Percentiles rank a stretch among this genome's conserved stretches.
phyloP scores from a whole-genome alignment of 2,888 invertebrate genomes.

The Protonemura montana region DNA sequence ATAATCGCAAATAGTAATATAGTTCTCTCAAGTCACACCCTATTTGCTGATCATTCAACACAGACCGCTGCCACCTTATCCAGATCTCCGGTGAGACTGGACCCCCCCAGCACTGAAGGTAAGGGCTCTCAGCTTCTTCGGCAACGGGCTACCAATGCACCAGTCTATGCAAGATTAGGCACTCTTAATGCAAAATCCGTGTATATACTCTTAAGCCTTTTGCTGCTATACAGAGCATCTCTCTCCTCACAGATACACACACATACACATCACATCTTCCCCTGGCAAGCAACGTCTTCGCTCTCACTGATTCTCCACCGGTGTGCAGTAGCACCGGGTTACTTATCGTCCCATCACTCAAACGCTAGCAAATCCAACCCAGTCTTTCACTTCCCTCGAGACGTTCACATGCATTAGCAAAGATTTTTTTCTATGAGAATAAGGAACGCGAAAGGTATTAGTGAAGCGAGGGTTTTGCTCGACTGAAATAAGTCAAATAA shows the following conservation, averaged over 20 bases:
- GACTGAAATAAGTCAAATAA: slow-evolving; percentile 18
- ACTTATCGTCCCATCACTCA: slow-evolving; percentile 48
- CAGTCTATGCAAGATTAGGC: slow-evolving; percentile 46
- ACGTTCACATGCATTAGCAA: slow-evolving; percentile 45
- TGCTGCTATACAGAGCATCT: slow-evolving; percentile 22
- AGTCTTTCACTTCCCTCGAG: slow-evolving; percentile 38
- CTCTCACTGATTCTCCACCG: not conserved
- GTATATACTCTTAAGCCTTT: slow-evolving; percentile 44
- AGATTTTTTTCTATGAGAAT: slow-evolving; percentile 32
- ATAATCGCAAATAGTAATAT: too few species aligned
- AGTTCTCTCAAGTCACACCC: too few species aligned
- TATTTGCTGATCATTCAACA: too few species aligned
- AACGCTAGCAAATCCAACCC: slow-evolving; percentile 45
- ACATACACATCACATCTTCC: slow-evolving; percentile 27
- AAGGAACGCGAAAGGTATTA: slow-evolving; percentile 14
- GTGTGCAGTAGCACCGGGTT: slow-evolving; percentile 28
- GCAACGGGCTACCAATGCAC: slow-evolving; percentile 19
- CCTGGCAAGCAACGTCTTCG: slow-evolving; percentile 27
- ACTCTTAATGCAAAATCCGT: slow-evolving; percentile 50
- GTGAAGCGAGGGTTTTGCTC: not conserved
- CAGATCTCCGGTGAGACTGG: not conserved
- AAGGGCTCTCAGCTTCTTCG: slow-evolving; percentile 41
- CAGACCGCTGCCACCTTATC: too few species aligned
- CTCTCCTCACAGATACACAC: slow-evolving; percentile 16
- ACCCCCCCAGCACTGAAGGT: not conserved